Base-by-base conservation (phyloP, 2,797 vertebrate species). In the Corythornis leucogaster region DNA sequence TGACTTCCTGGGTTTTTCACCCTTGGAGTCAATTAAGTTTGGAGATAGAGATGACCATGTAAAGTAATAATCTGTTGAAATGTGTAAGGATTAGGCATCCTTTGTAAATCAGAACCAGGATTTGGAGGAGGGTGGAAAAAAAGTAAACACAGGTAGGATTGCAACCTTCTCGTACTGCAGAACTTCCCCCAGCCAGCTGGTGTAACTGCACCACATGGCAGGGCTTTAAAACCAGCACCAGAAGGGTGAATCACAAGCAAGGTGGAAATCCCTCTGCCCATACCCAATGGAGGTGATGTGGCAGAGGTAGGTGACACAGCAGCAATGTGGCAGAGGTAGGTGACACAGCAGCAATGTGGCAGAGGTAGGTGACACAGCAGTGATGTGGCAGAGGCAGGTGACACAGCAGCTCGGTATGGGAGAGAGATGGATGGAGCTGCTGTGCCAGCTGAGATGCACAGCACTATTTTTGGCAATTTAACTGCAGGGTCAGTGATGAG, bases 251-350 rank as follows among this genome's bases (percentile, higher is more conserved):
- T 85, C 33, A 30, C 11, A 68, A 42, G 40, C 28, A 35, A 22
- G 2, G 11, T 61, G 64, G 75, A 87, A 77, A 82, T 50, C 59
- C 48, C 67, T 76, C 63, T n/a, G 40, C 25, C 28, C 0, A 3
- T 77, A 18, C 2, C 5, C 8, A 17, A 0, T 0, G 2, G 62
- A 81, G 71, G 21, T 35, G 57, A 35, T 35, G 35, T 35, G 35
- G 35, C 35, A 38, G 35, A 38, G 35, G 35, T 3, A 38, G 35
- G 35, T 38, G 11, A 8, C 8, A 78, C 8, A 78, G 51, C 55
- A 51, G 73, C 21, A 10, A 10, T 35, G 35, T 35, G 35, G 35
- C 35, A 38, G 35, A 38, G 35, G 35, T 5, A 38, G 35, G 35
- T 38, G 35, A 55, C 4, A 33, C 33, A 33, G 33, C 33, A 33